These are phyloP conservation scores for Frankliniella intonsa DNA, from an alignment of 2,888 invertebrate genomes.

Conservation along the genomic window DNA sequence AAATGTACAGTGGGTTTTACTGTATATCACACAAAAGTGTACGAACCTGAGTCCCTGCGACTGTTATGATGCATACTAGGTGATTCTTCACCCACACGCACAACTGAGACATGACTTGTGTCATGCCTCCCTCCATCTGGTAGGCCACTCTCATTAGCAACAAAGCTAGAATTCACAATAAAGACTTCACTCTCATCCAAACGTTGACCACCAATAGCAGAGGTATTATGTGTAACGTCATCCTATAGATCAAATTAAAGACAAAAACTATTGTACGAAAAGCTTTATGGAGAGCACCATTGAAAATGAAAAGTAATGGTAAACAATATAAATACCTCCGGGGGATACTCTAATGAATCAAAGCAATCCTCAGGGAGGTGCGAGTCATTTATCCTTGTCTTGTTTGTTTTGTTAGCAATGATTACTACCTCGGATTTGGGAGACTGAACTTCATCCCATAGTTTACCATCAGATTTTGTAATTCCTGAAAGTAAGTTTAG, in stretches of 20 bases:
- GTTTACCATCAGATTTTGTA: background rate
- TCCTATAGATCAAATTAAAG: background rate
- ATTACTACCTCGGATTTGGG: constrained; percentile 56
- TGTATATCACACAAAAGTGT: too few relatives aligned
- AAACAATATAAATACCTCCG: background rate
- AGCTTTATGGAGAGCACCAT: too few relatives aligned
- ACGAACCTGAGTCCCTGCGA: background rate
- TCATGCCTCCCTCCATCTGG: constrained; percentile 52
- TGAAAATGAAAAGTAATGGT: background rate
- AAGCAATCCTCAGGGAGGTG: constrained; percentile 71
- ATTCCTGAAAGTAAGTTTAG: background rate
- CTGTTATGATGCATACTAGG: constrained; percentile 48
- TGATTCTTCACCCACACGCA: constrained; percentile 78
- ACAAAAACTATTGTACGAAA: background rate
- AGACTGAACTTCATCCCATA: background rate
- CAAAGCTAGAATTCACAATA: constrained; percentile 67
- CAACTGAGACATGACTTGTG: constrained; percentile 87
- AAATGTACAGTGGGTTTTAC: too few relatives aligned
- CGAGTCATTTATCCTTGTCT: constrained; percentile 61
- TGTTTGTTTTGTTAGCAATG: constrained; percentile 71
- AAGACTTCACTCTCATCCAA: constrained; percentile 83
- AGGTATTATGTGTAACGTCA: background rate
- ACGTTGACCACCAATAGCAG: constrained; percentile 54
- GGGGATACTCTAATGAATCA: constrained; percentile 59
- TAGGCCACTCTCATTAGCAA: constrained; percentile 41